phyloP scores from a whole-genome alignment of 2,113 vertebrate species.

The Oryzias curvinotus region DNA sequence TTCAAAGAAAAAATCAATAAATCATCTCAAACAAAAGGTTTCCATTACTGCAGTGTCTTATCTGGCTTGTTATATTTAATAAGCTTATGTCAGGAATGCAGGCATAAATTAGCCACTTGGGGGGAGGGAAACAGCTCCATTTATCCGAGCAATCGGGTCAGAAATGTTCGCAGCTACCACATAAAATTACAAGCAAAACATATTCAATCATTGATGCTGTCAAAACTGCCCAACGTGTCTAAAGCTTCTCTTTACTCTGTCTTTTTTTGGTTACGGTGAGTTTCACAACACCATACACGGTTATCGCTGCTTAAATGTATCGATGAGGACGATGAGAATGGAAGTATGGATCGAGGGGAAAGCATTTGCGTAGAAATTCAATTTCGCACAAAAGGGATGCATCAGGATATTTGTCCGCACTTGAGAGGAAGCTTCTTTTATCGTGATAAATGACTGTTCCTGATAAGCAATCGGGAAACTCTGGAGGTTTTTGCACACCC shows the following conservation, averaged over 20 bases:
- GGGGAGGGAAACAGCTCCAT: slow-evolving; percentile 3
- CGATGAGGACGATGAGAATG: no score
- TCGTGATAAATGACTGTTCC: slow-evolving; percentile 42
- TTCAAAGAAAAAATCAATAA: slow-evolving; percentile 32
- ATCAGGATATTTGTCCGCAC: neutral
- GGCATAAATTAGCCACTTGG: slow-evolving; percentile 35
- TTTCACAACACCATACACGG: neutral
- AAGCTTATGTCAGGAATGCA: slow-evolving; percentile 50
- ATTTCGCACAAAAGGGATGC: neutral
- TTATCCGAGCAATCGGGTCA: slow-evolving; percentile 18
- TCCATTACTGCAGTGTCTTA: slow-evolving; percentile 34
- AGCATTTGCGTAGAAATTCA: no score
- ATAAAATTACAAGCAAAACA: slow-evolving; percentile 5
- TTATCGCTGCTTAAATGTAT: neutral
- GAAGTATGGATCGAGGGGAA: no score
- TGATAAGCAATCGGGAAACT: slow-evolving; percentile 52
- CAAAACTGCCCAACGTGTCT: neutral
- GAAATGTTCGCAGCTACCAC: slow-evolving; percentile 15
- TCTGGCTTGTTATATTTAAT: slow-evolving; percentile 43
- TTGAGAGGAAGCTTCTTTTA: slow-evolving; percentile 14
- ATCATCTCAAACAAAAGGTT: slow-evolving; percentile 41
- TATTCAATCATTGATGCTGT: slow-evolving; percentile 3
- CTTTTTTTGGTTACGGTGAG: neutral
- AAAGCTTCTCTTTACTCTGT: neutral
- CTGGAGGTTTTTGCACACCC: slow-evolving; percentile 20